phyloP scores from a whole-genome alignment of 2,797 vertebrate species.

The Oryzias dopingdopingensis region DNA sequence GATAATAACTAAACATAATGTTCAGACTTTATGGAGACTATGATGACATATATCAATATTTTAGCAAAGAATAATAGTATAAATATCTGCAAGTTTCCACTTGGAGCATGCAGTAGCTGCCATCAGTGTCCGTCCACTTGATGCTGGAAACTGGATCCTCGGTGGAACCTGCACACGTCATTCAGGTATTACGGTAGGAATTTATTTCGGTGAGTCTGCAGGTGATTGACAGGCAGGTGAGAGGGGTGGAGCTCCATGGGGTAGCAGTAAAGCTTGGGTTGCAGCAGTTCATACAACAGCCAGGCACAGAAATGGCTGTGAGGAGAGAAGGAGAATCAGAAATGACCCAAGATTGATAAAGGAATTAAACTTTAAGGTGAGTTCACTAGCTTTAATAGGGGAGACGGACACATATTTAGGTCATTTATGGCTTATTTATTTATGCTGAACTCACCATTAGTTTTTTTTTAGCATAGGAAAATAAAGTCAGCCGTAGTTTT shows the following conservation, averaged over 20 bases:
- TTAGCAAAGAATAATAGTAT: too few relatives aligned
- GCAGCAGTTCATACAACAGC: constrained; percentile 17
- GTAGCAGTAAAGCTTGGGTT: constrained; percentile 4
- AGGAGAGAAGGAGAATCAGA: constrained; percentile 6
- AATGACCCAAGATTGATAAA: not conserved
- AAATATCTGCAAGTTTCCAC: not conserved
- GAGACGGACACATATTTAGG: too few relatives aligned
- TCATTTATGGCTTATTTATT: too few relatives aligned
- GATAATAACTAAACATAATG: too few relatives aligned
- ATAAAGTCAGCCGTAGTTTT: not conserved
- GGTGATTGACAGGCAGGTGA: constrained; percentile 56
- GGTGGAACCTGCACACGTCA: constrained; percentile 16
- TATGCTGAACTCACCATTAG: too few relatives aligned
- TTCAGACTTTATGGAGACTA: too few relatives aligned
- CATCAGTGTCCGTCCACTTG: not conserved
- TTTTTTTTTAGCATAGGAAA: too few relatives aligned
- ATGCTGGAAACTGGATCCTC: constrained; percentile 1
- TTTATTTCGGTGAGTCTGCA: constrained; percentile 32
- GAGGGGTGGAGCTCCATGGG: constrained; percentile 21
- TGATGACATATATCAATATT: too few relatives aligned
- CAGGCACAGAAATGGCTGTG: constrained; percentile 15
- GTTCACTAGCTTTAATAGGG: not conserved
- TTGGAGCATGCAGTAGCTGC: not conserved
- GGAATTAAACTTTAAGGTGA: constrained; percentile 30
- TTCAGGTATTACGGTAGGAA: constrained; percentile 52